phyloP scores from a whole-genome alignment of 2,113 vertebrate genomes.

The Tragelaphus scriptus region DNA sequence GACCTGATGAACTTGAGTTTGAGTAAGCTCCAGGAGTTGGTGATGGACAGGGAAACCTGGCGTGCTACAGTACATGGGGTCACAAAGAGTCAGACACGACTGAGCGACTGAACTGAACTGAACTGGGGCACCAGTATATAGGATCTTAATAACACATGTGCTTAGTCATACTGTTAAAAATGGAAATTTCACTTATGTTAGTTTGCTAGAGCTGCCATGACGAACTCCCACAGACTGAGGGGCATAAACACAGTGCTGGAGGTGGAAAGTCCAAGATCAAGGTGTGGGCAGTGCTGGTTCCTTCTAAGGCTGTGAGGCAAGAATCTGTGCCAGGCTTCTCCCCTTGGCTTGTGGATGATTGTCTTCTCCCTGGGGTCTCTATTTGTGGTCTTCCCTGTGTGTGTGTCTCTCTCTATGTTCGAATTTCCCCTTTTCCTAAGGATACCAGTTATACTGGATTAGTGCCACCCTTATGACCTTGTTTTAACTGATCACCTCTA shows the following conservation, averaged over 20 bases:
- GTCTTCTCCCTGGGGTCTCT: not conserved
- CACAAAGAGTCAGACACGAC: rapidly evolving
- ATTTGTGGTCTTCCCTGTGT: not conserved
- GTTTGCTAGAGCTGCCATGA: not conserved
- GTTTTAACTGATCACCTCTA: not conserved
- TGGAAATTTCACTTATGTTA: not conserved
- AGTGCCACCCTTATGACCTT: not conserved
- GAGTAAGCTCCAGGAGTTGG: not conserved
- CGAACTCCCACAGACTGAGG: not conserved
- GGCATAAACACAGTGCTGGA: not conserved
- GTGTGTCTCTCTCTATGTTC: not conserved
- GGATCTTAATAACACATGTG: constrained; percentile 9
- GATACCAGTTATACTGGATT: too few relatives aligned
- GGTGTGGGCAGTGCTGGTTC: not conserved
- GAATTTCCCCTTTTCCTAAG: not conserved
- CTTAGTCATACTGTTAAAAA: constrained; percentile 35
- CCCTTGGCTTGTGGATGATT: not conserved
- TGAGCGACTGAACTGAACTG: not conserved
- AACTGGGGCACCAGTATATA: constrained; percentile 10
- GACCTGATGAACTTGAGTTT: not conserved
- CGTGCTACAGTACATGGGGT: not conserved
- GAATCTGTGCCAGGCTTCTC: not conserved
- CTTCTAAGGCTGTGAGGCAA: not conserved
- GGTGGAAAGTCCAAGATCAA: not conserved
- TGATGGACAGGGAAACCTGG: not conserved